These are phyloP conservation scores for Montipora capricornis DNA, from an alignment of 64 coral and sea anemone species.

Conservation along the genomic window DNA sequence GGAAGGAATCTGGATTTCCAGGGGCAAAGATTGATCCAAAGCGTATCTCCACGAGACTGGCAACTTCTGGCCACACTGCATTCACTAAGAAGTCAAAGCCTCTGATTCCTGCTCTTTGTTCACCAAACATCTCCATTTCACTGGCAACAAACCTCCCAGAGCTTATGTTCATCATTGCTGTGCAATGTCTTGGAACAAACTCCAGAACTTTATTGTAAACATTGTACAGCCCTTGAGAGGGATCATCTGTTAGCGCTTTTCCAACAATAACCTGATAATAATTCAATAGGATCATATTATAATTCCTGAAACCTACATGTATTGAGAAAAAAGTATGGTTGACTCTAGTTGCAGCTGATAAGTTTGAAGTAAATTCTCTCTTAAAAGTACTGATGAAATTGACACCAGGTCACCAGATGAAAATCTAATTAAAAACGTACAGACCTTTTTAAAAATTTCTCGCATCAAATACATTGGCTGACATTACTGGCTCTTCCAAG, in stretches of 20 bases:
- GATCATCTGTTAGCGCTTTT: constrained; percentile 66
- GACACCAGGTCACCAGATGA: too few relatives aligned
- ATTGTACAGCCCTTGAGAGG: constrained; percentile 60
- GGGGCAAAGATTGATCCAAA: constrained; percentile 96
- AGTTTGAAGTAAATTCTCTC: too few relatives aligned
- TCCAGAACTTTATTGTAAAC: constrained; percentile 91
- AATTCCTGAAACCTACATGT: background rate
- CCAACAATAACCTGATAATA: constrained; percentile 82
- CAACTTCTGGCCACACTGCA: constrained; percentile 95
- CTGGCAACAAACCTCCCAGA: constrained; percentile 70
- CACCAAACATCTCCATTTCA: constrained; percentile 39
- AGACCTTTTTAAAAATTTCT: too few relatives aligned
- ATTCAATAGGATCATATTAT: background rate
- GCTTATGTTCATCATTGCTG: constrained; percentile 88
- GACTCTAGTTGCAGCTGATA: too few relatives aligned
- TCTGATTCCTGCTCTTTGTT: constrained; percentile 80
- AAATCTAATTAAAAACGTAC: too few relatives aligned
- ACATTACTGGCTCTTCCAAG: too few relatives aligned
- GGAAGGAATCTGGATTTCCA: constrained; percentile 95
- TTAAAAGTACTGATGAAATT: too few relatives aligned
- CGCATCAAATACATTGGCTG: too few relatives aligned
- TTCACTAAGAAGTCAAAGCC: constrained; percentile 98
- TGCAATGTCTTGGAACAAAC: constrained; percentile 94
- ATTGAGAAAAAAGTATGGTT: background rate
- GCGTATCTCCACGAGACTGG: constrained; percentile 71